Evolutionary conservation across 2,888 invertebrate genomes (phyloP), one percentile per base, ranked within the genome.

Genomic region (Frankliniella fusca): DNA sequence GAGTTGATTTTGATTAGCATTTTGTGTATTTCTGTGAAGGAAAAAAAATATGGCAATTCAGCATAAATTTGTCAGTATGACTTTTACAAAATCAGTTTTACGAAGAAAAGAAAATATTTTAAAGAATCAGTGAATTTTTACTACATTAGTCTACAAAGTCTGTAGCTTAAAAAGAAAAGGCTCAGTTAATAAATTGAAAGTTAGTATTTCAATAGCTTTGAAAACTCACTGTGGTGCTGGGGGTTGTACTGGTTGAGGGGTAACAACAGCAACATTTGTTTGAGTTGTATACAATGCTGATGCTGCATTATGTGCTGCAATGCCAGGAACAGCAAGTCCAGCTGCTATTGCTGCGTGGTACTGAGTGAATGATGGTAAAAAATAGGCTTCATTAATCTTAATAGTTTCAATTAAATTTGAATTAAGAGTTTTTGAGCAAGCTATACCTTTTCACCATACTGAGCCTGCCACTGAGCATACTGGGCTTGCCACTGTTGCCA

Each of bases 391-490:
- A n/a, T 61, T 61, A 61, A 18, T 2, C 54, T 15, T 5, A 82
- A 80, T 50, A 28, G 27, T 15, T 27, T 5, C 5, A 61, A 61
- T 7, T 61, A 7, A n/a, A 15, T 18, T 12, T 61, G 11, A n/a
- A 82, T 61, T 61, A 15, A n/a, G 8, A 12, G 1, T 54, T 70
- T 81, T 83, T 70, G 54, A 76, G 27, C 48, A 81, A 38, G 54
- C 80, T 84, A 84, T 88, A 93, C 93, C 91, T 93, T 93, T 83
- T 93, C 93, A 80, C 93, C 94, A 87, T 93, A 94, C 86, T 93
- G 93, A 83, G 90, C 91, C 86, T 94, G 94, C 87, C 87, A 87
- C 82, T 87, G 87, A 23, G 86, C 85, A 82, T 86, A 87, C 82
- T 87, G 86, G 82, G 86, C 86, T 70, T 87, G 86, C 94, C 93